Conservation (phyloP, 2,888 invertebrate species). For the Thumatha senex region DNA sequence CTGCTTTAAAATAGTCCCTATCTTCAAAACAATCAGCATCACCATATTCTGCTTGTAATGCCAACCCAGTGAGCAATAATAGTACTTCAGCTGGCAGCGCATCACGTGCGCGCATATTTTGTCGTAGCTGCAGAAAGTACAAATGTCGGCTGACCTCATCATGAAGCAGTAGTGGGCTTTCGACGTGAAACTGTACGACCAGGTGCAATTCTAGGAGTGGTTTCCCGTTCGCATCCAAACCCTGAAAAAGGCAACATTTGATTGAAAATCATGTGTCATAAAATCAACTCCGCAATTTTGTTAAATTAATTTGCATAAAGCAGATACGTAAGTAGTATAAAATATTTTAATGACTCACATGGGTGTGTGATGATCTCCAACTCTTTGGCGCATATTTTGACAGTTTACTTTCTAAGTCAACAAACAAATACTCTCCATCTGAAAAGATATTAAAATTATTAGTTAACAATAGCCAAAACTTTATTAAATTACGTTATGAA, state of each 20-base stretch:
- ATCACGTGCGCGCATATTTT: slow-evolving; percentile 91
- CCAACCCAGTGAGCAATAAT: slow-evolving; percentile 93
- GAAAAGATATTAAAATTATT: slow-evolving; percentile 69
- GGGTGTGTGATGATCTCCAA: slow-evolving; percentile 97
- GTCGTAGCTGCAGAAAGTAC: slow-evolving; percentile 97
- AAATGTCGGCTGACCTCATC: slow-evolving; percentile 96
- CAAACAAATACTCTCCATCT: slow-evolving; percentile 98
- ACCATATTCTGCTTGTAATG: slow-evolving; percentile 96
- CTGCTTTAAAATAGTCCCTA: slow-evolving; percentile 87
- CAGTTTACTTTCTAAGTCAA: slow-evolving; percentile 96
- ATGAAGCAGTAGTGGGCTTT: slow-evolving; percentile 94
- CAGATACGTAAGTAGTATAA: neutral
- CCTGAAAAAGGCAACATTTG: slow-evolving; percentile 75
- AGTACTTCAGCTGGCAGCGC: slow-evolving; percentile 85
- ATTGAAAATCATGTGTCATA: neutral
- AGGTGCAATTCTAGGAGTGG: slow-evolving; percentile 95
- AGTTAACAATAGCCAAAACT: neutral
- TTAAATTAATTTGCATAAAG: too few species aligned
- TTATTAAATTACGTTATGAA: too few species aligned
- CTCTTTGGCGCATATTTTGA: slow-evolving; percentile 98
- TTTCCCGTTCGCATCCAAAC: slow-evolving; percentile 94
- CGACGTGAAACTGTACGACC: slow-evolving; percentile 96
- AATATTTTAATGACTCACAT: slow-evolving; percentile 83
- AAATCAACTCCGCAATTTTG: too few species aligned
- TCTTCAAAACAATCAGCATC: slow-evolving; percentile 83